phyloP scores from a whole-genome alignment of 2,113 vertebrate genomes.

The Fulica atra region DNA sequence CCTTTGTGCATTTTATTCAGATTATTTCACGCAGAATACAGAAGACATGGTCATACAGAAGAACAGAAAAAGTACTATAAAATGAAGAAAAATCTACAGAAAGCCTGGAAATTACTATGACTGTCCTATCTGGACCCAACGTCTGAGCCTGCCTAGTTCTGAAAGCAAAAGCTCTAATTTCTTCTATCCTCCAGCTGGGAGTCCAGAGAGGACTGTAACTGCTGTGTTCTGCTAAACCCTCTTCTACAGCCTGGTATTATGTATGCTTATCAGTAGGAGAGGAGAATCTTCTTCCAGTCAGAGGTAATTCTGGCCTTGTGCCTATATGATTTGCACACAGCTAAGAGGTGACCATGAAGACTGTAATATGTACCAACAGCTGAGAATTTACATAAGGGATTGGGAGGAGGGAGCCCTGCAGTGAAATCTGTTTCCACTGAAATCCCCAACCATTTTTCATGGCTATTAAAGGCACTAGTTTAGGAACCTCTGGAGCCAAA shows the following conservation, averaged over 20 bases:
- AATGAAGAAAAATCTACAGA: neutral
- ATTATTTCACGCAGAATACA: neutral
- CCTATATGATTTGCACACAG: neutral
- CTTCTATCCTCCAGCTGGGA: neutral
- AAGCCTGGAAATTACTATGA: neutral
- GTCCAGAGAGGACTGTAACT: neutral
- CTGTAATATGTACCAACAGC: neutral
- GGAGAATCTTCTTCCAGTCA: neutral
- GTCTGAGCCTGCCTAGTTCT: neutral
- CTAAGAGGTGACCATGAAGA: neutral
- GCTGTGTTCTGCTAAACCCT: neutral
- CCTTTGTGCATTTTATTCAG: neutral
- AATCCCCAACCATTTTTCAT: neutral
- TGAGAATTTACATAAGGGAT: neutral
- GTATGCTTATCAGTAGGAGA: neutral
- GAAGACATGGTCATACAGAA: neutral
- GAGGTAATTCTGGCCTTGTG: neutral
- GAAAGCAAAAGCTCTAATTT: neutral
- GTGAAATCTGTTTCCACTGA: neutral
- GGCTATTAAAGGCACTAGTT: neutral
- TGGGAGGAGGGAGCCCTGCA: neutral
- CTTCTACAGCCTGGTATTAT: neutral
- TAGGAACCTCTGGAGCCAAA: neutral
- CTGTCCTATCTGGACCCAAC: neutral
- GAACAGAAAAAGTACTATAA: neutral